Evolutionary conservation across 2,797 vertebrate species (phyloP).

Genomic region (Scyliorhinus canicula): DNA sequence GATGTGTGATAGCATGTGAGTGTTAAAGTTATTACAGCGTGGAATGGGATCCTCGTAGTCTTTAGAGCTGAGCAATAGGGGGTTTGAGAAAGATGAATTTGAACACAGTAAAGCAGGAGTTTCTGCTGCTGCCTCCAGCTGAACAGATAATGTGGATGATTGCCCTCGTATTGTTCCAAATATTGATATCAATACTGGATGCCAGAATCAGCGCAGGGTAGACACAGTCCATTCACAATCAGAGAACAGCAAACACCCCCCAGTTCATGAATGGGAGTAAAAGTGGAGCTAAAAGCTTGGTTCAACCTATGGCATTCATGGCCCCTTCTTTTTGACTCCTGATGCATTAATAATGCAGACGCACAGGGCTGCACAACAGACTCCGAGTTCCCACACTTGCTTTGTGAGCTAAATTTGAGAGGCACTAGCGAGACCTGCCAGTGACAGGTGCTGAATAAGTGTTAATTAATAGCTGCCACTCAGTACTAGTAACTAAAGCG

Average conservation of each 20-base stretch:
- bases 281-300: slow-evolving; percentile 29
- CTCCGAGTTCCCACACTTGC: slow-evolving; percentile 36
- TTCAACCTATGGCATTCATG: slow-evolving; percentile 23
- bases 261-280: slow-evolving; percentile 33
- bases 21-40: background rate
- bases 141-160: background rate
- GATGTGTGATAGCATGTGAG: background rate
- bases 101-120: background rate
- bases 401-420: slow-evolving; percentile 39
- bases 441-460: slow-evolving; percentile 38
- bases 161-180: slow-evolving; percentile 32
- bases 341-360: slow-evolving; percentile 36
- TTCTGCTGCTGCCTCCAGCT: background rate
- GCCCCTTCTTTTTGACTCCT: slow-evolving; percentile 37
- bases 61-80: background rate
- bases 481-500: slow-evolving; percentile 5
- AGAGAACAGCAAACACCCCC: slow-evolving; percentile 23
- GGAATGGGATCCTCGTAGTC: background rate
- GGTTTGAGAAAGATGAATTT: background rate
- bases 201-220: background rate
- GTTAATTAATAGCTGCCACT: slow-evolving; percentile 39
- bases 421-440: slow-evolving; percentile 34
- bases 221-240: slow-evolving; percentile 33
- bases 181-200: slow-evolving; percentile 32
- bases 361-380: slow-evolving; percentile 4